phyloP scores from a whole-genome alignment of 1,140 invertebrate species.

The Hermatobates lingyangjiaoensis region DNA sequence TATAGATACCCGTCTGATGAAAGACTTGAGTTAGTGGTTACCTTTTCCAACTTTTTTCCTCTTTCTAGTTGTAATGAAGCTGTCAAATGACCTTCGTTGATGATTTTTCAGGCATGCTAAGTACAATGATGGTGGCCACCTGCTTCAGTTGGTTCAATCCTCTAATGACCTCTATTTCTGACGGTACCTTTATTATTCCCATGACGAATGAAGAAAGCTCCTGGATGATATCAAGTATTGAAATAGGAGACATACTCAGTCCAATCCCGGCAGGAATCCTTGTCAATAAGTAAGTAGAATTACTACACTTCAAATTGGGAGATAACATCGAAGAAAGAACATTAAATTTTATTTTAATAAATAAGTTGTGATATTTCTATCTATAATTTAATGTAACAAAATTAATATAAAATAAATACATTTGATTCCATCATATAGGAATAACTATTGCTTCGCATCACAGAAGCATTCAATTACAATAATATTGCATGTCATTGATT shows the following conservation, averaged over 20 bases:
- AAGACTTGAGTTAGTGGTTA: background rate
- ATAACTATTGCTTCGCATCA: too few relatives aligned
- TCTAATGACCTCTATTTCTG: background rate
- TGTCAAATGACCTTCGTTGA: too few relatives aligned
- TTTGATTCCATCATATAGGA: too few relatives aligned
- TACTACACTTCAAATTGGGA: too few relatives aligned
- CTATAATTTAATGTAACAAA: too few relatives aligned
- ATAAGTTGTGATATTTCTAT: too few relatives aligned
- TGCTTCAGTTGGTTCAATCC: conserved; percentile 10
- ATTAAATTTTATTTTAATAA: too few relatives aligned
- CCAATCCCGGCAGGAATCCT: conserved; percentile 24
- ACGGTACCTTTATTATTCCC: conserved; percentile 1
- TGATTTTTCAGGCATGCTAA: conserved; percentile 3
- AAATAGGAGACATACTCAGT: conserved; percentile 5
- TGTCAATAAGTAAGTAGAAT: conserved; percentile 37
- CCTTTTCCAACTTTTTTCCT: background rate
- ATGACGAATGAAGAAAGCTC: conserved; percentile 9
- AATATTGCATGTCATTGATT: too few relatives aligned
- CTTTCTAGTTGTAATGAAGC: background rate
- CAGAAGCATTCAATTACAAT: too few relatives aligned
- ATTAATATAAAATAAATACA: too few relatives aligned
- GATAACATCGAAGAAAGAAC: too few relatives aligned
- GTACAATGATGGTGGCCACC: conserved; percentile 2
- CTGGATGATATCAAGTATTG: conserved; percentile 8
- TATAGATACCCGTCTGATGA: too few relatives aligned